Conservation (phyloP, 2,113 vertebrate species). For the Fregetta grallaria region DNA sequence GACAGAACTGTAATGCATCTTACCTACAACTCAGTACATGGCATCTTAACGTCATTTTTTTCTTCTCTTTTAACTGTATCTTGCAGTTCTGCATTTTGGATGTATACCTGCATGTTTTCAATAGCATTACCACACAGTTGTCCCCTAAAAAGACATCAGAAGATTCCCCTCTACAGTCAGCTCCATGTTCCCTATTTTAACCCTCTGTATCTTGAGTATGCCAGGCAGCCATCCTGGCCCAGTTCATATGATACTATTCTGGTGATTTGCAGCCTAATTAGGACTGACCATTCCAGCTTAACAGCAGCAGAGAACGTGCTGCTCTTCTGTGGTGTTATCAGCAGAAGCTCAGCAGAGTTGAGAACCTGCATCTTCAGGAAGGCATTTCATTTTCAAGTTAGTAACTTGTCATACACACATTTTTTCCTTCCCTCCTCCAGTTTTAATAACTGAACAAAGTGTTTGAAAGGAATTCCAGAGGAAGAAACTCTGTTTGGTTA, state of each 20-base stretch:
- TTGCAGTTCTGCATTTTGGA: neutral
- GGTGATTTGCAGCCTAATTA: neutral
- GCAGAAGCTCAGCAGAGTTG: neutral
- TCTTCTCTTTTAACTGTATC: neutral
- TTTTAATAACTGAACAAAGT: neutral
- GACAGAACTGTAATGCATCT: neutral
- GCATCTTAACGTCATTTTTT: neutral
- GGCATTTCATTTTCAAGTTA: neutral
- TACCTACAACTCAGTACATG: neutral
- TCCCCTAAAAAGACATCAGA: neutral
- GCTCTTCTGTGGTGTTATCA: neutral
- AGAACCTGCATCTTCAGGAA: neutral
- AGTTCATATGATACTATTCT: neutral
- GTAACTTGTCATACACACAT: neutral
- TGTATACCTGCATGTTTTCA: neutral
- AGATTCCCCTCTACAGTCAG: neutral
- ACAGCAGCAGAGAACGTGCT: neutral
- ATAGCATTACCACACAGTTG: neutral
- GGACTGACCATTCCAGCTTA: neutral
- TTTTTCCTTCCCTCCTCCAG: neutral
- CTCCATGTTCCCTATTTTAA: neutral
- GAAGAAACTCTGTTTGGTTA: neutral
- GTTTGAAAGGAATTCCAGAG: neutral
- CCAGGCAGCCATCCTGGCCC: neutral
- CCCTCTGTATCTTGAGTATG: neutral